phyloP scores from a whole-genome alignment of 2,888 invertebrate genomes.

The Parascotia fuliginaria region DNA sequence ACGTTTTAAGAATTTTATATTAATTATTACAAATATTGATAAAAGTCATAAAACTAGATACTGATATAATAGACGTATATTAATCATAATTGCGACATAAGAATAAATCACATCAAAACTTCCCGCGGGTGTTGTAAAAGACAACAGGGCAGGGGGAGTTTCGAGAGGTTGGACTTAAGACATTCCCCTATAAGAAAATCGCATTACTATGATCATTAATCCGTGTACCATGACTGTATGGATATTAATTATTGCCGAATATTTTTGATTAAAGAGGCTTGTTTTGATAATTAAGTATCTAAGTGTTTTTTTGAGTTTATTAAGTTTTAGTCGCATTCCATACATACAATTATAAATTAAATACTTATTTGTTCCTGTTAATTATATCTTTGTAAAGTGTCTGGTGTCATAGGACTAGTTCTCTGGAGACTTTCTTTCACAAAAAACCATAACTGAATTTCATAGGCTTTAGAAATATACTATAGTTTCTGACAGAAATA shows the following conservation, averaged over 20 bases:
- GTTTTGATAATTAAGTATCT: neutral
- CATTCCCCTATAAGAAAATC: conserved; percentile 9
- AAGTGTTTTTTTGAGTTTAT: too few relatives aligned
- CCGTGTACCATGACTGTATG: neutral
- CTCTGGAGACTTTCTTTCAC: too few relatives aligned
- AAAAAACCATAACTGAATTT: too few relatives aligned
- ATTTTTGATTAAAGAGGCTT: neutral
- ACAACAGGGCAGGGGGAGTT: neutral
- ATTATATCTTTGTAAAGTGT: too few relatives aligned
- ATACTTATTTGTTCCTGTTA: too few relatives aligned
- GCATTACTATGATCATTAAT: conserved; percentile 11
- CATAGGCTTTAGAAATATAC: too few relatives aligned
- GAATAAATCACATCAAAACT: conserved; percentile 14
- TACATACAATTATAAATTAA: neutral
- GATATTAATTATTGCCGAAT: conserved; percentile 5
- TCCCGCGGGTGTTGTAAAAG: conserved; percentile 14
- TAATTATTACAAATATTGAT: too few relatives aligned
- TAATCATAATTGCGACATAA: conserved; percentile 12
- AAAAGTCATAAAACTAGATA: too few relatives aligned
- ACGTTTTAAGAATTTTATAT: too few relatives aligned
- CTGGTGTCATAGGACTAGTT: too few relatives aligned
- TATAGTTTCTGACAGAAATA: too few relatives aligned
- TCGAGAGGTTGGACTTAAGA: conserved; percentile 6
- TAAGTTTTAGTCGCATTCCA: neutral
- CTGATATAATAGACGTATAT: conserved; percentile 9